These are phyloP conservation scores for Andrena cerasifolii DNA, from an alignment of 1,140 invertebrate species.

Conservation along the genomic window DNA sequence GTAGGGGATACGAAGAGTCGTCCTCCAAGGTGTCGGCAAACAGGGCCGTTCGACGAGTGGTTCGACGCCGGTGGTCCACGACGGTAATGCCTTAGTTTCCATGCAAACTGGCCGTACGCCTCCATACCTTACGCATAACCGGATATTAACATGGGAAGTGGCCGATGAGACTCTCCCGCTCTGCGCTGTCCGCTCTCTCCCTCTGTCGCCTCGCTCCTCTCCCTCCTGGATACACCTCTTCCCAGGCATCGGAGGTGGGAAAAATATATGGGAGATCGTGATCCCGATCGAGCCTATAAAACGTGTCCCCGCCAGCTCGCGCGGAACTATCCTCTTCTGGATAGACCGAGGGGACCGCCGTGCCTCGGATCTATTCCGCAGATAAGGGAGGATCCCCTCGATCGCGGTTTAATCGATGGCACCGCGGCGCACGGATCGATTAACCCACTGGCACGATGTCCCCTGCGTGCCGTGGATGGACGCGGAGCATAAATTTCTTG, in stretches of 20 bases:
- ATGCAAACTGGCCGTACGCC: conserved; percentile 80
- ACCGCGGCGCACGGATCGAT: conserved; percentile 21
- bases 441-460: background rate
- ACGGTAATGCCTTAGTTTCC: conserved; percentile 80
- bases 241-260: conserved; percentile 28
- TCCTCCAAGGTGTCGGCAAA: conserved; percentile 77
- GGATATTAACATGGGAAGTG: conserved; percentile 81
- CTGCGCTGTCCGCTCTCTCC: conserved; percentile 34
- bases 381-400: conserved; percentile 52
- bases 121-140: conserved; percentile 81
- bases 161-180: conserved; percentile 69
- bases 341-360: conserved; percentile 23
- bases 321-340: conserved; percentile 10
- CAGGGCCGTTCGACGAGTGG: conserved; percentile 78
- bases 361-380: conserved; percentile 45
- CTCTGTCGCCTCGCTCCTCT: background rate
- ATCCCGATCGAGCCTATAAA: conserved; percentile 59
- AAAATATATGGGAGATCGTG: conserved; percentile 60
- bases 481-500: too few relatives aligned
- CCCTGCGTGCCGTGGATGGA: too few relatives aligned
- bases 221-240: background rate
- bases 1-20: conserved; percentile 55
- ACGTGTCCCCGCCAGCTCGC: conserved; percentile 51
- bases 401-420: conserved; percentile 47
- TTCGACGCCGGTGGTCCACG: conserved; percentile 79